These are phyloP conservation scores for Dryomyza anilis DNA, from an alignment of 2,888 invertebrate species.

Conservation along the genomic window DNA sequence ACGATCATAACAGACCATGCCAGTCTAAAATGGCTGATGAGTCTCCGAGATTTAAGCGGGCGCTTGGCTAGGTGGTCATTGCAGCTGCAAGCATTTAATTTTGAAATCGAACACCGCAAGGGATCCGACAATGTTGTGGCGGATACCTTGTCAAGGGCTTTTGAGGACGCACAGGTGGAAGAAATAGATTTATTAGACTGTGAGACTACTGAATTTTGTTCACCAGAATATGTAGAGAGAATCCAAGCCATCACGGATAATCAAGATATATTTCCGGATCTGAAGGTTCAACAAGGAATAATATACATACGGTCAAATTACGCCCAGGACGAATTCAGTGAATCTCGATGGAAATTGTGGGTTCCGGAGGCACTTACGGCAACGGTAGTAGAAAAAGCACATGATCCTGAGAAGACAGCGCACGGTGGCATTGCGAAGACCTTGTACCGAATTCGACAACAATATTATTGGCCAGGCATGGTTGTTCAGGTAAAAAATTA, in stretches of 20 bases:
- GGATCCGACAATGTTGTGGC: too few species aligned
- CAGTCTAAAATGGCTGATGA: too few species aligned
- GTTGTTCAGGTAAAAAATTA: too few species aligned
- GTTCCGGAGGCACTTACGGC: slow-evolving; percentile 18
- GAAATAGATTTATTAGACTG: slow-evolving; percentile 5
- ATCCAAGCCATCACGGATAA: slow-evolving; percentile 11
- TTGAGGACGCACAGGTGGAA: too few species aligned
- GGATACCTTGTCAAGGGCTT: too few species aligned
- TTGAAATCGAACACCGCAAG: too few species aligned
- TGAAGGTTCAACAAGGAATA: slow-evolving; percentile 10
- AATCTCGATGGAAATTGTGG: slow-evolving; percentile 28
- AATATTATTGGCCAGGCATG: too few species aligned
- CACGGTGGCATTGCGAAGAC: slow-evolving; percentile 30
- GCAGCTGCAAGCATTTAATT: too few species aligned
- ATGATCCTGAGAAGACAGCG: slow-evolving; percentile 10
- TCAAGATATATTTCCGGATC: slow-evolving; percentile 16
- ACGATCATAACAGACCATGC: too few species aligned
- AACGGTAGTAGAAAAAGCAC: slow-evolving; percentile 1
- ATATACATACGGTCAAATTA: background rate
- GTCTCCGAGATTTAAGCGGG: too few species aligned
- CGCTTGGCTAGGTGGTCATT: too few species aligned
- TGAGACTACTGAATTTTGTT: slow-evolving; percentile 11
- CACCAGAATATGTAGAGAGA: slow-evolving; percentile 16
- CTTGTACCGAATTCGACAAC: background rate
- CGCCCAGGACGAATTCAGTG: too few species aligned